These are phyloP conservation scores for Athene noctua DNA, from an alignment of 2,113 vertebrate genomes.

Conservation along the genomic window DNA sequence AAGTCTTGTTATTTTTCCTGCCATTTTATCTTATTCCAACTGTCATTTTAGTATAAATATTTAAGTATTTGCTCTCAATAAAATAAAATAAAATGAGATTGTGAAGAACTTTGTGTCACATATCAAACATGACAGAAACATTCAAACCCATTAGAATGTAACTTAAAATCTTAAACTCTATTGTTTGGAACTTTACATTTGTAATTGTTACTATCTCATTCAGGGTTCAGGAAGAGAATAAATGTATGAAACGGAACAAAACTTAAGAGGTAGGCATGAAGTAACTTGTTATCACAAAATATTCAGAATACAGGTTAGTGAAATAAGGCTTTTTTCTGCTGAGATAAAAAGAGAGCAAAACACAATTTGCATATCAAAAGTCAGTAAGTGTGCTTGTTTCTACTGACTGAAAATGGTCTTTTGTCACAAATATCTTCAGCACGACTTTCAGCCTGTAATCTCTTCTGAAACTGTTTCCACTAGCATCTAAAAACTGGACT, in stretches of 20 bases:
- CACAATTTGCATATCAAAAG: not conserved
- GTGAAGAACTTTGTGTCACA: not conserved
- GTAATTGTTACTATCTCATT: not conserved
- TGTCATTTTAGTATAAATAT: not conserved
- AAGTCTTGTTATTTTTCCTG: not conserved
- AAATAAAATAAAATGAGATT: not conserved
- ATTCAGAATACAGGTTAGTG: not conserved
- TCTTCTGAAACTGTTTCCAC: not conserved
- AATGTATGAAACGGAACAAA: not conserved
- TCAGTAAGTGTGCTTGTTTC: not conserved
- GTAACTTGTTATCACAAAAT: not conserved
- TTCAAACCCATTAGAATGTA: not conserved
- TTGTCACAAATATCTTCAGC: not conserved
- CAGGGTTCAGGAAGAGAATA: not conserved
- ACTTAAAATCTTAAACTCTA: not conserved
- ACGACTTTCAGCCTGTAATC: not conserved
- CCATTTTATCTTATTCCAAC: not conserved
- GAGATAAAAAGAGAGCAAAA: not conserved
- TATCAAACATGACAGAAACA: slow-evolving; percentile 8
- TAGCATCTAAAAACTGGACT: not conserved
- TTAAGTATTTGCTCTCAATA: not conserved
- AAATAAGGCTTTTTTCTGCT: not conserved
- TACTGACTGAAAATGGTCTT: not conserved
- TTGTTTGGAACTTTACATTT: not conserved
- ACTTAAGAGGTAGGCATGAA: not conserved